These are phyloP conservation scores for Dysdera silvatica DNA, from an alignment of 1,140 invertebrate species.

Conservation along the genomic window DNA sequence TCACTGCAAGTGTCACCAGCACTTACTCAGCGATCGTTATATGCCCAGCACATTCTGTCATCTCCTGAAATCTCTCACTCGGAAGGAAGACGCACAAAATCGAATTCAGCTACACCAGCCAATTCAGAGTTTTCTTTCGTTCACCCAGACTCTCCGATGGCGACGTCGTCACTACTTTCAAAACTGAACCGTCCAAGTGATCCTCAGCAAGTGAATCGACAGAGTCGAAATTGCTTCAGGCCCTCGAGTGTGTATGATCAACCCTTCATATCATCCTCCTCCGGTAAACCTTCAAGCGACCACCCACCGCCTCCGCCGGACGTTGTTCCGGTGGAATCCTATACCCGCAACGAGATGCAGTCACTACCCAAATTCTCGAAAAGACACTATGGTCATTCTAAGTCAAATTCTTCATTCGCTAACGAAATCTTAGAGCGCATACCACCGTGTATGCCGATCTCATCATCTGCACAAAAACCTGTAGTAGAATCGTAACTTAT, in stretches of 20 bases:
- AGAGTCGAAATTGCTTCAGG: constrained; percentile 4
- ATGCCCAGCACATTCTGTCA: constrained; percentile 33
- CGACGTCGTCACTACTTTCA: constrained; percentile 6
- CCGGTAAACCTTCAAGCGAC: background rate
- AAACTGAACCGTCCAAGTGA: constrained; percentile 15
- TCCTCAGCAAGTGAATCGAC: background rate
- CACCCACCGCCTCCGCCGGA: constrained; percentile 8
- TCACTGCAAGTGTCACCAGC: constrained; percentile 28
- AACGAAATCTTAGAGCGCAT: constrained; percentile 4
- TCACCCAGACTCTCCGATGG: constrained; percentile 26
- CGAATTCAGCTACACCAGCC: constrained; percentile 25
- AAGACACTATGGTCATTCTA: constrained; percentile 9
- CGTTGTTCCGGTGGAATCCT: constrained; percentile 14
- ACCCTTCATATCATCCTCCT: background rate
- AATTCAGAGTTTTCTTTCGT: constrained; percentile 34
- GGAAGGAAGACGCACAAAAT: background rate
- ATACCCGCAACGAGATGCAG: constrained; percentile 3
- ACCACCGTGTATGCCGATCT: no score
- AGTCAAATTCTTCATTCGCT: constrained; percentile 11
- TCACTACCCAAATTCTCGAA: constrained; percentile 17
- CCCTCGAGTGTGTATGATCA: constrained; percentile 28
- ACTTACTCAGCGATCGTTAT: constrained; percentile 32
- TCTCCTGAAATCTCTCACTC: constrained; percentile 21
- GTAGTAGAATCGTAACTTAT: no score
- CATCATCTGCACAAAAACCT: no score